Evolutionary conservation across 2,888 invertebrate species (phyloP).

Genomic region (Spilosoma lubricipeda): DNA sequence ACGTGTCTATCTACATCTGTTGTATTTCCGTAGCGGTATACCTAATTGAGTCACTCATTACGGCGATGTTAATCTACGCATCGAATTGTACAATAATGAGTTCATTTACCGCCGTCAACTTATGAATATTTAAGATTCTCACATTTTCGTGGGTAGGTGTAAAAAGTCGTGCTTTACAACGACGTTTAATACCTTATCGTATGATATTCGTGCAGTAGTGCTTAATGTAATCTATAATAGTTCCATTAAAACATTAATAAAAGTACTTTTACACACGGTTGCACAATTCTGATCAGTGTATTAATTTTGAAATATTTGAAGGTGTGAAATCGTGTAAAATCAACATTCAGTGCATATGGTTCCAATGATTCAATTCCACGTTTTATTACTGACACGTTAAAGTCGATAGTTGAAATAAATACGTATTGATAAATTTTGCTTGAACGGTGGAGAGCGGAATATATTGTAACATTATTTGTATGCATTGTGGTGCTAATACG

Average conservation of each 20-base stretch:
- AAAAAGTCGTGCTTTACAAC: slow-evolving; percentile 65
- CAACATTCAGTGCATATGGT: slow-evolving; percentile 31
- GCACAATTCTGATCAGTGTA: slow-evolving; percentile 35
- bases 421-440: slow-evolving; percentile 31
- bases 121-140: slow-evolving; percentile 77
- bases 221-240: slow-evolving; percentile 39
- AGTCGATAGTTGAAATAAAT: slow-evolving; percentile 37
- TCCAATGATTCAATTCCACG: slow-evolving; percentile 48
- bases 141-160: slow-evolving; percentile 63
- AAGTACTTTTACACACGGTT: slow-evolving; percentile 36
- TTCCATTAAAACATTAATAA: slow-evolving; percentile 44
- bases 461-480: slow-evolving; percentile 60
- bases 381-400: slow-evolving; percentile 38
- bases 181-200: slow-evolving; percentile 62
- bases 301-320: slow-evolving; percentile 50
- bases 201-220: slow-evolving; percentile 38
- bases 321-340: slow-evolving; percentile 67
- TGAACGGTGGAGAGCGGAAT: slow-evolving; percentile 55
- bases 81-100: slow-evolving; percentile 75
- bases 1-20: slow-evolving; percentile 63
- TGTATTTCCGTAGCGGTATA: slow-evolving; percentile 58
- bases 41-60: slow-evolving; percentile 77
- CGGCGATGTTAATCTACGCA: slow-evolving; percentile 74
- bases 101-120: slow-evolving; percentile 73
- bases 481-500: slow-evolving; percentile 69